Evolutionary conservation across 2,888 invertebrate species (phyloP).

Genomic region (Clanis bilineata): DNA sequence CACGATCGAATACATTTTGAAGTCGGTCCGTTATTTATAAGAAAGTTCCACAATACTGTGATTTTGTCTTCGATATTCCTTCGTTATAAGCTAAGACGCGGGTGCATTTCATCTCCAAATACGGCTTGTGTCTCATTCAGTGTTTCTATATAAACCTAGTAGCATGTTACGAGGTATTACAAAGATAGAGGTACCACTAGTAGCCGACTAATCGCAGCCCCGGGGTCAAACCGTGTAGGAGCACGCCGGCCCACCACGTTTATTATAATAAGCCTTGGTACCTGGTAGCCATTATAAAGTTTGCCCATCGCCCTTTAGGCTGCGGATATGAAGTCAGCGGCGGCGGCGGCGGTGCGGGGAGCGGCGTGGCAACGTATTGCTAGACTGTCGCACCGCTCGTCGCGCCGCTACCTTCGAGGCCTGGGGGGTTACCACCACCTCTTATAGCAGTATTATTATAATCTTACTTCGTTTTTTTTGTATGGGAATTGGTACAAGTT

Average conservation of each 20-base stretch:
- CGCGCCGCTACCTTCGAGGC: no score
- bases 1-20: no score
- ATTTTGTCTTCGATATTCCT: background rate
- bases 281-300: conserved; percentile 63
- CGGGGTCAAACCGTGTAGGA: conserved; percentile 75
- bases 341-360: no score
- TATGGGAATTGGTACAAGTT: no score
- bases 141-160: conserved; percentile 36
- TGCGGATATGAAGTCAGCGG: no score
- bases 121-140: conserved; percentile 25
- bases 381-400: no score
- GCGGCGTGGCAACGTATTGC: no score
- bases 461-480: no score
- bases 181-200: conserved; percentile 54
- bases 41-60: background rate
- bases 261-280: conserved; percentile 74
- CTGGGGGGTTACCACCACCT: no score
- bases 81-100: background rate
- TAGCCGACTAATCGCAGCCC: conserved; percentile 74
- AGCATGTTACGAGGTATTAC: conserved; percentile 56
- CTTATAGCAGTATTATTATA: no score
- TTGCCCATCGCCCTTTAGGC: conserved; percentile 64
- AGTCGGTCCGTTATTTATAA: no score
- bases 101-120: conserved; percentile 5
- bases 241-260: conserved; percentile 69